Percentiles rank a stretch among this genome's conserved stretches.
phyloP scores from a whole-genome alignment of 2,113 vertebrate genomes.

The Paradoxurus hermaphroditus region DNA sequence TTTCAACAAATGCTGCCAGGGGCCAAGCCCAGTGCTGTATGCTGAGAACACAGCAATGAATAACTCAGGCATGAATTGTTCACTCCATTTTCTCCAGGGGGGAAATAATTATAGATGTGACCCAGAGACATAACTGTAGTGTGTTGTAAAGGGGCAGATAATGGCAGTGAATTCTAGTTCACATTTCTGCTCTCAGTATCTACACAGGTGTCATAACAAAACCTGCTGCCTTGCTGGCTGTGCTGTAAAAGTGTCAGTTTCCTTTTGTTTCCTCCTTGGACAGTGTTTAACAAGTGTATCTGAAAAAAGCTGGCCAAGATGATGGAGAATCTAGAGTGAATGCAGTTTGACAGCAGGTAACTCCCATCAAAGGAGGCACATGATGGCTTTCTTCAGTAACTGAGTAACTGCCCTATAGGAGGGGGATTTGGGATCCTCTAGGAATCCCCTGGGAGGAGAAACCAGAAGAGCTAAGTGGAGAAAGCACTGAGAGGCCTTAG shows the following conservation, averaged over 20 bases:
- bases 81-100: not conserved
- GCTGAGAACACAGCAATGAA: too few species aligned
- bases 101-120: not conserved
- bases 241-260: fast-evolving
- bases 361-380: not conserved
- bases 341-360: not conserved
- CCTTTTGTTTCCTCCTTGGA: not conserved
- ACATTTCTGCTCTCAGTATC: not conserved
- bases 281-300: not conserved
- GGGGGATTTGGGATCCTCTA: not conserved
- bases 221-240: not conserved
- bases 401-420: not conserved
- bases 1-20: not conserved
- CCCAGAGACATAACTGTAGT: too few species aligned
- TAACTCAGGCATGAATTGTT: not conserved
- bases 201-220: not conserved
- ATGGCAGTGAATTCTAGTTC: fast-evolving
- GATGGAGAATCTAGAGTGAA: not conserved
- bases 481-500: not conserved
- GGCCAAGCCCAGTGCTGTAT: not conserved
- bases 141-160: not conserved
- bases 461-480: not conserved
- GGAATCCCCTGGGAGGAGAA: not conserved
- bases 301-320: not conserved
- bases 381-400: not conserved